These are phyloP conservation scores for Anhinga anhinga DNA, from an alignment of 2,113 vertebrate species.

Conservation along the genomic window DNA sequence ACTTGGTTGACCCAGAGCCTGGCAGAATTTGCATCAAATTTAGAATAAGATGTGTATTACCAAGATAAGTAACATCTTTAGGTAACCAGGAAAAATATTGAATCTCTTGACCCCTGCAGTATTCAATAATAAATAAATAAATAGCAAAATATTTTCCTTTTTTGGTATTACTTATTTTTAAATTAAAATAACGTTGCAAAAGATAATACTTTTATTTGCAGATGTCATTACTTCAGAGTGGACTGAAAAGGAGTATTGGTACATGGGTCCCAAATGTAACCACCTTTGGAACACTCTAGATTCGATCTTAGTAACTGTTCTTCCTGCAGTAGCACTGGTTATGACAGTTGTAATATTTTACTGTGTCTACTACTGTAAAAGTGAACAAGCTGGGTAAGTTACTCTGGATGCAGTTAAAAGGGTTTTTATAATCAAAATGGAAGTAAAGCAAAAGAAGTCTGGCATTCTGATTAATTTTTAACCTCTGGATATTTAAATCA, in stretches of 20 bases:
- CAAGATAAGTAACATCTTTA: not conserved
- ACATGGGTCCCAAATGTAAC: slow-evolving; percentile 67
- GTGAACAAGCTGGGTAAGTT: slow-evolving; percentile 1
- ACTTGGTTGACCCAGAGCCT: not conserved
- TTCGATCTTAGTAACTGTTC: slow-evolving; percentile 55
- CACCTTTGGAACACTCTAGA: slow-evolving; percentile 65
- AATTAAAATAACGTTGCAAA: not conserved
- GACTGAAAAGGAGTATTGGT: slow-evolving; percentile 66
- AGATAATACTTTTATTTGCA: slow-evolving; percentile 11
- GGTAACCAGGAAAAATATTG: not conserved
- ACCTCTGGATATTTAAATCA: not conserved
- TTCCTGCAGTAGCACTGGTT: slow-evolving; percentile 54
- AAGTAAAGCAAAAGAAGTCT: not conserved
- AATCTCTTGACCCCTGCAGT: not conserved
- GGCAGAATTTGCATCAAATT: not conserved
- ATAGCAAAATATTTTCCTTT: not conserved
- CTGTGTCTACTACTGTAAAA: not conserved
- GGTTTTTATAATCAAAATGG: not conserved
- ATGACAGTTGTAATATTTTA: slow-evolving; percentile 9
- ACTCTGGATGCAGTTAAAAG: not conserved
- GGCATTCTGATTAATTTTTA: not conserved
- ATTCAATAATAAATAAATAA: not conserved
- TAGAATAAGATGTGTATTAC: not conserved
- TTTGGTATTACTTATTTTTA: not conserved
- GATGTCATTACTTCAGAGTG: slow-evolving; percentile 60